Base-by-base conservation (phyloP, 2,113 vertebrate genomes). In the Ophiodon elongatus region DNA sequence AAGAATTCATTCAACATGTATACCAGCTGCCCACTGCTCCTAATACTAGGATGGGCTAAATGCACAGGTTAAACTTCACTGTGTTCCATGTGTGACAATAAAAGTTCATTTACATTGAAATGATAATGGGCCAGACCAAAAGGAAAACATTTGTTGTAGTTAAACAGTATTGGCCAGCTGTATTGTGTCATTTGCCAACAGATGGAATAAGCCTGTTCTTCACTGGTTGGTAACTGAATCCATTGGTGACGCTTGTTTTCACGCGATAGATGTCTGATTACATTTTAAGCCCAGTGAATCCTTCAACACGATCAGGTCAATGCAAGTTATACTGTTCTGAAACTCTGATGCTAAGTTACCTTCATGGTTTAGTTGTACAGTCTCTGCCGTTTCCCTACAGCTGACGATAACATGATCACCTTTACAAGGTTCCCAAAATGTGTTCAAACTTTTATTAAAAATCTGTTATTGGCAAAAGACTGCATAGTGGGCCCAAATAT, bases 391-490 rank as follows among this genome's bases (percentile, higher is more conserved):
- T 60, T 54, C 29, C 29, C 23, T 4, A 0, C 43, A 62, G 60
- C 54, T 77, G 54, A 54, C 39, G 4, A 65, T 65, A 37, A 64
- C 67, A 17, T 21, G 10, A 64, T 75, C 21, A 25, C 76, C 29
- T 39, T 35, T 11, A 27, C 45, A 27, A 27, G 54, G 54, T 57
- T 9, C 9, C 17, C 3, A 52, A 50, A 60, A 64, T 41, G 52
- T 15, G 3, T 52, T 62, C 17, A 60, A 45, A 23, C 29, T 56
- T 5, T 27, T 10, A 66, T 73, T 25, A 59, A 71, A 72, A 62
- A 43, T 10, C n/a, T 56, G 47, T 17, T 11, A 25, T 39, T 27
- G 47, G 11, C 59, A 52, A 60, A 39, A 74, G 39, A 57, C 29
- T 47, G 39, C 47, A 39, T 7, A 41, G 59, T 2, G 60, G 39